Evolutionary conservation across 23 tunicate species (phyloP).

Genomic region (Ascidia mentula): DNA sequence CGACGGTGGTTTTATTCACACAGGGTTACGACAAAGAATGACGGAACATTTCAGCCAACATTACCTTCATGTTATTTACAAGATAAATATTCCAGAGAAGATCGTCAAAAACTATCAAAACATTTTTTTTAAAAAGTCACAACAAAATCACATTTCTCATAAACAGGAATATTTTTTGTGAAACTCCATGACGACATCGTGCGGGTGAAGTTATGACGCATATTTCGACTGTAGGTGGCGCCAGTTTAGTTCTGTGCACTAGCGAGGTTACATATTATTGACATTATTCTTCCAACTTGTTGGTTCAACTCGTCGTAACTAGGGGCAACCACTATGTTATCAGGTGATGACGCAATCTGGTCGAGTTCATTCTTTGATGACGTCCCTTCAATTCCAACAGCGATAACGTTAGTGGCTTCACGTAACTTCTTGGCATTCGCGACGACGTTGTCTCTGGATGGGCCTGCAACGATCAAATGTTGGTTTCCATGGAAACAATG

Average conservation of each 20-base stretch:
- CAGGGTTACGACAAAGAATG: no score
- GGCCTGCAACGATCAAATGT: neutral
- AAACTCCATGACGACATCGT: no score
- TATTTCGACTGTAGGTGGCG: neutral
- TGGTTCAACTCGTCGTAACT: neutral
- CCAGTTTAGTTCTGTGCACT: neutral
- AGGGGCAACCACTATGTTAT: constrained; percentile 10
- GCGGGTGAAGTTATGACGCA: neutral
- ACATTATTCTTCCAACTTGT: neutral
- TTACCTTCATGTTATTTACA: no score
- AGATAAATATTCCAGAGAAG: no score
- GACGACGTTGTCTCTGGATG: neutral
- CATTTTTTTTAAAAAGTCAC: no score
- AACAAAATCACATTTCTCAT: no score
- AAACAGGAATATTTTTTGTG: no score
- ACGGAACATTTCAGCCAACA: no score
- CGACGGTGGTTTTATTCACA: no score
- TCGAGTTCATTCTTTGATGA: neutral
- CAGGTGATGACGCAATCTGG: constrained; percentile 23
- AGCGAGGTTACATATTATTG: neutral
- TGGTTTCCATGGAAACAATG: neutral
- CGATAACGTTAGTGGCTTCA: constrained; percentile 19
- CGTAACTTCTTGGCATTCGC: neutral
- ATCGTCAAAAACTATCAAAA: no score
- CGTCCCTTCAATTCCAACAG: constrained; percentile 17